phyloP scores from a whole-genome alignment of 2,888 invertebrate genomes.

The Resseliella maxima region DNA sequence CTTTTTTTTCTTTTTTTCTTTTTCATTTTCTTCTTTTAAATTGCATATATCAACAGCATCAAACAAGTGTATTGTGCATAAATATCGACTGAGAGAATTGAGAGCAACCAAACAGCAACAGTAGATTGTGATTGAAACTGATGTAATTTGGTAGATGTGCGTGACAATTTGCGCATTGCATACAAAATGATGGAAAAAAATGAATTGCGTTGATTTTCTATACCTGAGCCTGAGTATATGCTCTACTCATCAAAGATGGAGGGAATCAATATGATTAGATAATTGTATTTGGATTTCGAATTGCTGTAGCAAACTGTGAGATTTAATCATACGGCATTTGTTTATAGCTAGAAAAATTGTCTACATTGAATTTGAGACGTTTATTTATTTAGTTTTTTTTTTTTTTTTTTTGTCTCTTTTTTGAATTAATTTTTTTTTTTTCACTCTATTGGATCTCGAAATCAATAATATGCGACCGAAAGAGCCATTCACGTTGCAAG shows the following conservation, averaged over 20 bases:
- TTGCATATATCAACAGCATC: neutral
- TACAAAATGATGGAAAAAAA: neutral
- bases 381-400: too few species aligned
- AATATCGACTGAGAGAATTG: constrained; percentile 1
- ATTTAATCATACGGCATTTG: constrained; percentile 12
- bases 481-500: neutral
- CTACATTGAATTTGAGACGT: constrained; percentile 42
- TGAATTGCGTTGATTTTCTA: neutral
- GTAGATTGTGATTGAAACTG: neutral
- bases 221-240: neutral
- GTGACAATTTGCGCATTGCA: constrained; percentile 38
- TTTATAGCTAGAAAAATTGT: neutral
- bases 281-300: constrained; percentile 35
- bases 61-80: neutral
- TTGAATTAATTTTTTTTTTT: neutral
- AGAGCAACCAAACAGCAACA: neutral
- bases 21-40: neutral
- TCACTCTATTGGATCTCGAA: constrained; percentile 11
- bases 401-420: neutral
- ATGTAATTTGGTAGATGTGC: constrained; percentile 51
- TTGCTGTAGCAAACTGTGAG: neutral
- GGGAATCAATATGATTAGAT: constrained; percentile 53
- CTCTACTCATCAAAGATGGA: constrained; percentile 28
- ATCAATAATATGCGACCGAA: constrained; percentile 8
- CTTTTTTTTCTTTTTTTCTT: neutral